Conservation (phyloP, 2,113 vertebrate genomes). For the Asarcornis scutulata region DNA sequence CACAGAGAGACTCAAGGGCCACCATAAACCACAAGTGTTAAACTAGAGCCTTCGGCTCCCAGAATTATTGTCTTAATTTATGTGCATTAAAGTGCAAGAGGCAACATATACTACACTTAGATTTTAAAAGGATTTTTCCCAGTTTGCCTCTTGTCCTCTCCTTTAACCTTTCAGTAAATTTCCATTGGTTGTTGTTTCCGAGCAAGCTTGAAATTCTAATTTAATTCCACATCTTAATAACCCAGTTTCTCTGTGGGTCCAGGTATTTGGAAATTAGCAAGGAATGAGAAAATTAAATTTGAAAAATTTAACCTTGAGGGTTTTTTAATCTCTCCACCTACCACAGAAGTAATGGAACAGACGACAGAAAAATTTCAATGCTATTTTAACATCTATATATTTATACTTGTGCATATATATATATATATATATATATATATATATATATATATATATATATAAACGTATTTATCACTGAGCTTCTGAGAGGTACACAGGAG, state of each 20-base stretch:
- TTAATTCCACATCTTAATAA: not conserved
- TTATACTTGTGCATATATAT: not conserved
- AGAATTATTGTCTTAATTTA: conserved; percentile 63
- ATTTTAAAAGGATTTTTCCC: conserved; percentile 45
- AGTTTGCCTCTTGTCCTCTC: conserved; percentile 61
- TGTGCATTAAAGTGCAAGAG: conserved; percentile 31
- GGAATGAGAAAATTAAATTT: not conserved
- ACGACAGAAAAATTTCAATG: not conserved
- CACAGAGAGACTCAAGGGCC: conserved; percentile 28
- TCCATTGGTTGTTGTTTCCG: not conserved
- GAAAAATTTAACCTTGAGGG: conserved; percentile 13
- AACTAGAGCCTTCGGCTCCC: conserved; percentile 46
- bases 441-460: not conserved
- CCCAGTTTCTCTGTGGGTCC: not conserved
- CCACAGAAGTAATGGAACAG: conserved; percentile 3
- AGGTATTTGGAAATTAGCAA: conserved; percentile 15
- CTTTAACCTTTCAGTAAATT: conserved; percentile 29
- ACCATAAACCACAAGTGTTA: conserved; percentile 49
- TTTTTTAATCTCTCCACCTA: not conserved
- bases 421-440: not conserved
- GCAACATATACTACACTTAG: conserved; percentile 12
- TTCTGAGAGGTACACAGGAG: not conserved
- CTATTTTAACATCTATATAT: conserved; percentile 29
- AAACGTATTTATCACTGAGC: conserved; percentile 4
- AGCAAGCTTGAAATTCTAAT: not conserved